Evolutionary conservation across 2,113 vertebrate species (phyloP).

Genomic region (Sinocyclocheilus anshuiensis): DNA sequence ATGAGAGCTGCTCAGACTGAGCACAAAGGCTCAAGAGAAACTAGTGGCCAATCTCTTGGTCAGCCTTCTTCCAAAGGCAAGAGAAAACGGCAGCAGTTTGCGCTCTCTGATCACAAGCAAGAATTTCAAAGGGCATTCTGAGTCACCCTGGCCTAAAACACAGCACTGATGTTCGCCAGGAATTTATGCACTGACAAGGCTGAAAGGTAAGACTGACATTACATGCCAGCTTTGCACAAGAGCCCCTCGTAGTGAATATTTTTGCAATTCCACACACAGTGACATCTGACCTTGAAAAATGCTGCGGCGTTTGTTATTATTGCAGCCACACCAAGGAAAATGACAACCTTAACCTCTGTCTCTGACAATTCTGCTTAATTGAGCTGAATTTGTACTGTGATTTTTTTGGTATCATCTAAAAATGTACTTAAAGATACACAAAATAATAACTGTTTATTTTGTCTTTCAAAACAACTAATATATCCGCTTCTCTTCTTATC

Average conservation of each 20-base stretch:
- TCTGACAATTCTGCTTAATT: neutral
- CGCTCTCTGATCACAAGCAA: conserved; percentile 53
- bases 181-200: conserved; percentile 18
- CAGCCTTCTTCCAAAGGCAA: conserved; percentile 41
- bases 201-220: conserved; percentile 40
- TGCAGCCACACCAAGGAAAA: neutral
- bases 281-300: conserved; percentile 8
- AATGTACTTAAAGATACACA: neutral
- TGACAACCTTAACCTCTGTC: neutral
- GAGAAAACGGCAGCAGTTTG: conserved; percentile 67
- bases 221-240: neutral
- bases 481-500: neutral
- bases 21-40: conserved; percentile 71
- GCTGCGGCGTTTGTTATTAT: neutral
- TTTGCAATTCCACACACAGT: neutral
- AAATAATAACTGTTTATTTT: neutral
- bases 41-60: conserved; percentile 61
- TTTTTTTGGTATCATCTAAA: too few relatives aligned
- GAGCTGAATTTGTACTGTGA: neutral
- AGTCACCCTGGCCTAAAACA: conserved; percentile 50
- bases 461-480: neutral
- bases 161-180: conserved; percentile 1
- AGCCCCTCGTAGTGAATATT: neutral
- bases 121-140: conserved; percentile 66
- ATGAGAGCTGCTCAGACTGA: conserved; percentile 68